Conservation (phyloP, 2,888 invertebrate species). For the Platerodrilus igneus region DNA sequence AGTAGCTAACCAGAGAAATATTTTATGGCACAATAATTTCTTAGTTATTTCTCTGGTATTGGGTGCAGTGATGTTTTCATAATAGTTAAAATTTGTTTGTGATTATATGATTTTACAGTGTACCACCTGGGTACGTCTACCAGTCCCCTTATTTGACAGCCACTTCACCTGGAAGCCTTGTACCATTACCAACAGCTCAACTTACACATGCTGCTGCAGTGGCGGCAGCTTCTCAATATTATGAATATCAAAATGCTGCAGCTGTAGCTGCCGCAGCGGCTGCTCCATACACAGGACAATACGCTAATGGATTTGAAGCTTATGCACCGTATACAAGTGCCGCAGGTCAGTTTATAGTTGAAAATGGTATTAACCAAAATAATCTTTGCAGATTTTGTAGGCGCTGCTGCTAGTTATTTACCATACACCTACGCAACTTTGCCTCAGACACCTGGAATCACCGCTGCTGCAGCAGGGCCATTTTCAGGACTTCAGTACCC, state of each 20-base stretch:
- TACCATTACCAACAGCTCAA: slow-evolving; percentile 62
- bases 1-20: slow-evolving; percentile 31
- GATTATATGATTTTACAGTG: slow-evolving; percentile 16
- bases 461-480: slow-evolving; percentile 51
- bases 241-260: slow-evolving; percentile 71
- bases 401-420: slow-evolving; percentile 61
- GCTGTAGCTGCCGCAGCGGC: slow-evolving; percentile 64
- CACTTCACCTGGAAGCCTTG: slow-evolving; percentile 60
- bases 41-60: slow-evolving; percentile 41
- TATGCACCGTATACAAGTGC: slow-evolving; percentile 66
- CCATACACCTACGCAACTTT: slow-evolving; percentile 69
- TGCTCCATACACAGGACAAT: slow-evolving; percentile 63
- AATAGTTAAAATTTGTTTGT: slow-evolving; percentile 9
- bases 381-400: neutral
- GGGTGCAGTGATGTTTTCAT: slow-evolving; percentile 42
- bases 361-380: slow-evolving; percentile 31
- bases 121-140: slow-evolving; percentile 65
- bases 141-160: slow-evolving; percentile 68
- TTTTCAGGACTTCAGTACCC: slow-evolving; percentile 63
- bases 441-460: slow-evolving; percentile 57
- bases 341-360: slow-evolving; percentile 63
- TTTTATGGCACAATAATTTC: slow-evolving; percentile 23
- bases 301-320: slow-evolving; percentile 69
- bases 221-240: slow-evolving; percentile 73
- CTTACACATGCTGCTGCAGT: slow-evolving; percentile 71